Base-by-base conservation (phyloP, 2,888 invertebrate species). In the Temnothorax rugatulus region DNA sequence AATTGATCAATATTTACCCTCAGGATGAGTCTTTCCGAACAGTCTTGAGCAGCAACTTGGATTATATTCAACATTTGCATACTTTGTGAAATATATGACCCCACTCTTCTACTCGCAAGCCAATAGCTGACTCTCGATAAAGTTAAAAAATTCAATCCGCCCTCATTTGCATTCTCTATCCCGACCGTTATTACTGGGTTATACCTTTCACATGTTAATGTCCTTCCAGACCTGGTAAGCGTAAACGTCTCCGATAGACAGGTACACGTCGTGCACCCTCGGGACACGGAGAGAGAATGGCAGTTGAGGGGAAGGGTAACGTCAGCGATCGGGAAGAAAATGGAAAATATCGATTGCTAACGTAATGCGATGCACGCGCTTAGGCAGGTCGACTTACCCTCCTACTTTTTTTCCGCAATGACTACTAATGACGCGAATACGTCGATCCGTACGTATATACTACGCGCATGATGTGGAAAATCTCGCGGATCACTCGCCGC, bases 401-500 rank as follows among this genome's bases (percentile, higher is more conserved):
- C 18, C 9, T 59, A 47, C 13, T 73, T 81, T 71, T 71, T 68
- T 59, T 25, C 18, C 34, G 44, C 77, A 29, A 44, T 38, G 59
- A 73, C 47, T 81, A 81, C 13, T 81, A 81, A 81, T 81, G 79
- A 71, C 57, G 71, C 38, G 59, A 13, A 73, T 81, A 61, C 38
- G 57, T 34, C 34, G 69, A 69, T 82, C 84, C 57, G 66, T 83
- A n/a, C n/a, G n/a, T n/a, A n/a, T n/a, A n/a, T n/a, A 50, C 66
- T 84, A 73, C 84, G 88, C 83, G 86, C 84, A 86, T 86, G 86
- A 86, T 86, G 86, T 86, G 81, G 85, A 83, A 84, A 84, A 90
- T 89, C 84, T 86, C 85, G 81, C 81, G 88, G 74, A 73, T 57
- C 64, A 29, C 25, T 4, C 50, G 29, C 76, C 41, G 89, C 89